Evolutionary conservation across 2,113 vertebrate species (phyloP).

Genomic region (Australoheros scitulus): DNA sequence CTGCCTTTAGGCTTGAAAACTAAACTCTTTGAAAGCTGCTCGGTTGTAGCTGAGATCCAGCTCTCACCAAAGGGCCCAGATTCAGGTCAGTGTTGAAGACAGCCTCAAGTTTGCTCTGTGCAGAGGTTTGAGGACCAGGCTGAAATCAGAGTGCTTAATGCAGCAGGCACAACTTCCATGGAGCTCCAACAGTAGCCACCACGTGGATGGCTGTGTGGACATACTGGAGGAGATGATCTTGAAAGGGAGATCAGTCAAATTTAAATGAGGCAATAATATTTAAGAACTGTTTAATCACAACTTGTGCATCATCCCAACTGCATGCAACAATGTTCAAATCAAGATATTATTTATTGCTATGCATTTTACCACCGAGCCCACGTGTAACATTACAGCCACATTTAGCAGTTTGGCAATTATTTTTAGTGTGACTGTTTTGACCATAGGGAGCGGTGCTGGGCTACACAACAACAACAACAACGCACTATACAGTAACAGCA

Average conservation of each 20-base stretch:
- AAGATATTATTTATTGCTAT: too few relatives aligned
- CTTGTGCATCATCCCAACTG: too few relatives aligned
- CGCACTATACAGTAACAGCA: too few relatives aligned
- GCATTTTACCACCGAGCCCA: too few relatives aligned
- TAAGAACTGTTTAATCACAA: too few relatives aligned
- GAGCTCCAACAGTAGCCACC: background rate
- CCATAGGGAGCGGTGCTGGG: too few relatives aligned
- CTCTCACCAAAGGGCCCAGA: background rate
- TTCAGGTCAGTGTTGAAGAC: background rate
- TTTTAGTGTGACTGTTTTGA: too few relatives aligned
- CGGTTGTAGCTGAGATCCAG: background rate
- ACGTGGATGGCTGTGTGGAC: background rate
- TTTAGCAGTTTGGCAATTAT: too few relatives aligned
- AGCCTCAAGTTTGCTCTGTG: background rate
- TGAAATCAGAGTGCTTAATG: background rate
- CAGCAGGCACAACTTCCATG: background rate
- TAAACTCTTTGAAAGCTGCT: background rate
- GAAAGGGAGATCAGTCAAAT: background rate
- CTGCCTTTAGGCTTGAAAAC: background rate
- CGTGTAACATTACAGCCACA: too few relatives aligned
- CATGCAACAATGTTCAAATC: too few relatives aligned
- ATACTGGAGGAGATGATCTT: rapidly evolving
- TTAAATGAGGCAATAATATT: too few relatives aligned
- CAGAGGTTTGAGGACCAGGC: background rate
- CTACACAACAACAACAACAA: too few relatives aligned